phyloP scores from a whole-genome alignment of 2,113 vertebrate genomes.

The Camarhynchus parvulus region DNA sequence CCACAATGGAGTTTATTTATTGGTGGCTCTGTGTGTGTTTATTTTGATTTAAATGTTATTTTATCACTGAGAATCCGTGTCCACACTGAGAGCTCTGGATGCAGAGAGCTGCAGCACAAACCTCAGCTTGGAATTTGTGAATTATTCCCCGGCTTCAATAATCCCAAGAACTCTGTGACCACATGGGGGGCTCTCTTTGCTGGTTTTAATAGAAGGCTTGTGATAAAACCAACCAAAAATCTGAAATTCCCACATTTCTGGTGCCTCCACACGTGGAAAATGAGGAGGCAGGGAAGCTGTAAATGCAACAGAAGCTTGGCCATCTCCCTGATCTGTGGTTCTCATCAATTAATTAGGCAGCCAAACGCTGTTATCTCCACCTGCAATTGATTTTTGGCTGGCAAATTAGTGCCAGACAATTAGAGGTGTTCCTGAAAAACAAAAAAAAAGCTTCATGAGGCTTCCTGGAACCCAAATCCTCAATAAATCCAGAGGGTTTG shows the following conservation, averaged over 20 bases:
- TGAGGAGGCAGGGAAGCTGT: not conserved
- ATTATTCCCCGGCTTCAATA: not conserved
- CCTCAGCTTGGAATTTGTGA: fast-evolving
- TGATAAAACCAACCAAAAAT: not conserved
- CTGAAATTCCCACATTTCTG: fast-evolving
- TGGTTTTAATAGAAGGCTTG: not conserved
- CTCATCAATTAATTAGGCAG: not conserved
- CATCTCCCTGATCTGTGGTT: not conserved
- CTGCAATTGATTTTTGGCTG: not conserved
- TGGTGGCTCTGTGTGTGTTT: not conserved
- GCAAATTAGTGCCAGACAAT: not conserved
- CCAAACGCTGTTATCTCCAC: not conserved
- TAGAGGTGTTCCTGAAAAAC: not conserved
- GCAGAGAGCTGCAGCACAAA: not conserved
- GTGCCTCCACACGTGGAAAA: not conserved
- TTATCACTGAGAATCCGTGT: fast-evolving
- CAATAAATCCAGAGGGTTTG: not conserved
- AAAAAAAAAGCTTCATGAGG: not conserved
- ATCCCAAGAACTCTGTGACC: too few species aligned
- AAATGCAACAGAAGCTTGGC: not conserved
- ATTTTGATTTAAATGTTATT: not conserved
- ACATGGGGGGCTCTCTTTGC: fast-evolving
- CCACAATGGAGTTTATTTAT: fast-evolving
- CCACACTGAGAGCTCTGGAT: not conserved
- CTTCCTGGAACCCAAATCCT: not conserved